A percentile compares a stretch with the other conserved stretches of the same genome.
Evolutionary conservation across 2,888 invertebrate species (phyloP).

Genomic region (Orgyia antiqua): DNA sequence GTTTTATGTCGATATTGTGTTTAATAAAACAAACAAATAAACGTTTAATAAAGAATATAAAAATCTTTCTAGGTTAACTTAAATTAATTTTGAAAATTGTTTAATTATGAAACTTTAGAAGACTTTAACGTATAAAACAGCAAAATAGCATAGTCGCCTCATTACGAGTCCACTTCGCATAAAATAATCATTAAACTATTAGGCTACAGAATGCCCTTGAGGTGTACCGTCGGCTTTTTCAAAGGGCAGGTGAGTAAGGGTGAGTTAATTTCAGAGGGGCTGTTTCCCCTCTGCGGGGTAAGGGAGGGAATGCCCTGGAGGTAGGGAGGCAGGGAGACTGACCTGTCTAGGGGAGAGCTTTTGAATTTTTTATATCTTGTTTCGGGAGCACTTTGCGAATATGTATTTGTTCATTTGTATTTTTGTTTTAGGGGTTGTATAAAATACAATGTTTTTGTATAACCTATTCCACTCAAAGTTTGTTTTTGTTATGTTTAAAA

Average conservation of each 20-base stretch:
- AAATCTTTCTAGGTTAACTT: too few species aligned
- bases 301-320: conserved; percentile 15
- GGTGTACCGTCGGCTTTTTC: conserved; percentile 49
- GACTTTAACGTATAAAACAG: too few species aligned
- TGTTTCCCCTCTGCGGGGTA: conserved; percentile 36
- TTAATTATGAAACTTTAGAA: too few species aligned
- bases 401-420: conserved; percentile 14
- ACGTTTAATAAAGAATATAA: too few species aligned
- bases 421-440: conserved; percentile 11
- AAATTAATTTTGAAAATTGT: too few species aligned
- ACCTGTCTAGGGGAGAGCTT: conserved; percentile 29
- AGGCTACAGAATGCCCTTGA: conserved; percentile 28
- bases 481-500: too few species aligned
- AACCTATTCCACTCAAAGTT: not conserved
- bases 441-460: conserved; percentile 2
- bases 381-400: conserved; percentile 34
- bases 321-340: conserved; percentile 15
- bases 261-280: conserved; percentile 48
- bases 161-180: conserved; percentile 5
- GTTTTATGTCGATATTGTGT: too few species aligned
- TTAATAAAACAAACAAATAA: too few species aligned
- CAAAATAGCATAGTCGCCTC: not conserved
- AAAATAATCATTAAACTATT: conserved; percentile 20
- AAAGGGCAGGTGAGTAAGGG: conserved; percentile 67
- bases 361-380: conserved; percentile 48